Base-by-base conservation (phyloP, 2,888 invertebrate species). In the Lasioglossum morio region DNA sequence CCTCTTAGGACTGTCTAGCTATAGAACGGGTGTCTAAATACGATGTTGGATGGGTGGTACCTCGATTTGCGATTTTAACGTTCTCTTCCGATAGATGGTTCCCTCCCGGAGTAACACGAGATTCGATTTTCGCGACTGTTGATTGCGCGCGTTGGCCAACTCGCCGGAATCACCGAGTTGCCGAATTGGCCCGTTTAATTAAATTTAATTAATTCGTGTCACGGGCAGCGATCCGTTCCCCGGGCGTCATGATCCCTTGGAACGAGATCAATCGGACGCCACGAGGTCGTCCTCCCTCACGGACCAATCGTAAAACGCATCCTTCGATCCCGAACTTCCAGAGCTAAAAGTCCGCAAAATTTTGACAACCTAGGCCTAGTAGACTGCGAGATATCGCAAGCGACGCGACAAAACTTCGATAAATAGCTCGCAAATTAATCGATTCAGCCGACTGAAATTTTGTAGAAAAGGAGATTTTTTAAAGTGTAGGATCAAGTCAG, bases 201-300 rank as follows among this genome's bases (percentile, higher is more conserved):
- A 74, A 85, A 80, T 86, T 80, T 84, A 79, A 85, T 84, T 79
- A 76, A 72, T 48, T 46, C 78, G 27, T 27, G 72, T 53, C 73
- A 37, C 76, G 53, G 53, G 46, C 78, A 70, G 60, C 70, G 74
- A 34, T 30, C 34, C 30, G 37, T 53, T 73, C 34, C 43, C 30
- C 53, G 37, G 27, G 60, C 63, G 48, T 48, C 60, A 16, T 40
- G 70, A 70, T 37, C 70, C 40, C 40, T 40, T 0, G n/a, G 23
- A n/a, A 40, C 70, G n/a, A 5, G 40, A 70, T 70, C 70, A 40
- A 70, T 70, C 70, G 70, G n/a, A 10, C 40, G 37, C 12, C 70
- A 7, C 40, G 14, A 70, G 40, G 40, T 40, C 14, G 2, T 40
- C 14, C 66, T n/a, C 7, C 23, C n/a, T 57, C 7, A 57, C 12